Conservation (phyloP, 1,140 invertebrate genomes). For the Adoxophyes honmai region DNA sequence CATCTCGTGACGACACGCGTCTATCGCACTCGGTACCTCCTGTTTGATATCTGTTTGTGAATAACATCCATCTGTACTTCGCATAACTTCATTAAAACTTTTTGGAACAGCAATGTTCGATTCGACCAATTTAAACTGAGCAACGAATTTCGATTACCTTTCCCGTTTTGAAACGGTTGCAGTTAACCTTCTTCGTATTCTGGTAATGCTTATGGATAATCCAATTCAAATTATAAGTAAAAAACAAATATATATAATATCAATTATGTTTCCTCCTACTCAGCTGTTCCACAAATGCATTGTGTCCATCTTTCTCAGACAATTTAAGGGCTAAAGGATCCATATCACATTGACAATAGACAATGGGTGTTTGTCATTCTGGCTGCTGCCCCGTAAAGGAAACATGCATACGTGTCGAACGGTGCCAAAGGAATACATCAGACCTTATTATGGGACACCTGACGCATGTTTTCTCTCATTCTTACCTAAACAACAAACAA, state of each 20-base stretch:
- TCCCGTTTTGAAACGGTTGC: too few relatives aligned
- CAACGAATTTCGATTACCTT: too few relatives aligned
- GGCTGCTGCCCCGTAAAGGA: constrained; percentile 30
- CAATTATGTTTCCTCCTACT: too few relatives aligned
- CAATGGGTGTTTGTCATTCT: constrained; percentile 49
- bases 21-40: not conserved
- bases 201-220: too few relatives aligned
- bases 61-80: not conserved
- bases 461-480: constrained; percentile 4
- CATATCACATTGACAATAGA: constrained; percentile 38
- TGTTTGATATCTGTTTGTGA: not conserved
- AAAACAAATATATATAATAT: too few relatives aligned
- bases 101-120: too few relatives aligned
- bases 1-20: not conserved
- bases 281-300: too few relatives aligned
- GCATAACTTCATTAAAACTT: too few relatives aligned
- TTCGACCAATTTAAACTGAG: too few relatives aligned
- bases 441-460: constrained; percentile 10
- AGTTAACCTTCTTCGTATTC: too few relatives aligned
- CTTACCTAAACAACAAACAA: not conserved
- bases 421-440: constrained; percentile 15
- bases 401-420: constrained; percentile 11
- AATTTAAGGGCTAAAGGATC: constrained; percentile 4
- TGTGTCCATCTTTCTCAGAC: constrained; percentile 1
- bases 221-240: too few relatives aligned